These are phyloP conservation scores for Sinocyclocheilus maitianheensis DNA, from an alignment of 2,113 vertebrate genomes.

Conservation along the genomic window DNA sequence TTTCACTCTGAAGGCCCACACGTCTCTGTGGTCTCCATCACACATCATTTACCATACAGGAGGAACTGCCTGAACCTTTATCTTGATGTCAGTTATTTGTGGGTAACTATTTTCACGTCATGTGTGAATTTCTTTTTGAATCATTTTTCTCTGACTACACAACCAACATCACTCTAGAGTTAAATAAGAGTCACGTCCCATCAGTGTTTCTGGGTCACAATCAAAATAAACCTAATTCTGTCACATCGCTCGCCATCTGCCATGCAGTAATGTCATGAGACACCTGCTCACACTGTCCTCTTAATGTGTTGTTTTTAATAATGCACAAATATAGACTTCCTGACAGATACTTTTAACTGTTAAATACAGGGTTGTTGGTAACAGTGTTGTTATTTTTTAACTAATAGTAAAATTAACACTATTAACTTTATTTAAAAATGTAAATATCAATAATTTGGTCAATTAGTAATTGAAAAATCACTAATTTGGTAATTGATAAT, in stretches of 20 bases:
- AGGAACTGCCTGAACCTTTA: not conserved
- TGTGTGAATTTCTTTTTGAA: constrained; percentile 8
- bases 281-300: not conserved
- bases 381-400: not conserved
- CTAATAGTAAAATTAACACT: not conserved
- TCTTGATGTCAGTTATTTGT: not conserved
- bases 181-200: not conserved
- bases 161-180: not conserved
- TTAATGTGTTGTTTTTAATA: not conserved
- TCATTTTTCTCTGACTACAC: not conserved
- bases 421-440: not conserved
- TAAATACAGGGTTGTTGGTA: not conserved
- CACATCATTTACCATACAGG: not conserved
- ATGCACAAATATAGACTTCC: not conserved
- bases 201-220: constrained; percentile 11
- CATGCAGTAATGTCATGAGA: not conserved
- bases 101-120: not conserved
- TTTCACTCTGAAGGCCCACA: not conserved
- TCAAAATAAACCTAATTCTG: not conserved
- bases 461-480: not conserved
- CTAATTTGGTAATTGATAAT: no score
- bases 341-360: not conserved
- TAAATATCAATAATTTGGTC: not conserved
- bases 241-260: not conserved
- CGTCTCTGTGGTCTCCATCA: not conserved